These are phyloP conservation scores for Neosilurus mollespiculum DNA, from an alignment of 2,797 vertebrate genomes.

Conservation along the genomic window DNA sequence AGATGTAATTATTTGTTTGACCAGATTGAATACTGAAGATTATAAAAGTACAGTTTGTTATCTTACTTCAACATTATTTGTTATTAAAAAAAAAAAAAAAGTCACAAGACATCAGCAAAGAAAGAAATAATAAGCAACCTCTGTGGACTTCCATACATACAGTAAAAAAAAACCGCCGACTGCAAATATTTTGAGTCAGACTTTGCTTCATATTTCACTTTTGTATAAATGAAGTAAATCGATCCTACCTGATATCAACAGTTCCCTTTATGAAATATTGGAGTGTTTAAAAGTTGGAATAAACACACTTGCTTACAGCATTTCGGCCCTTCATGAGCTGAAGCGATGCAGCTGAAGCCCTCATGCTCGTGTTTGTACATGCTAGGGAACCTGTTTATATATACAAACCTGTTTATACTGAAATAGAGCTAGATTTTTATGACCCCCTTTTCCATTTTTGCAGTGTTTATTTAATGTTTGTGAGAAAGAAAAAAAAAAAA, in stretches of 20 bases:
- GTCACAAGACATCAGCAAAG: background rate
- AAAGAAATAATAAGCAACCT: background rate
- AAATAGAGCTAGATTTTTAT: conserved; percentile 45
- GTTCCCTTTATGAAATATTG: conserved; percentile 70
- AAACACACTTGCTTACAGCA: conserved; percentile 14
- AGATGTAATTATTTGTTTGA: background rate
- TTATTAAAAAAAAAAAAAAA: background rate
- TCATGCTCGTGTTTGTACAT: conserved; percentile 50
- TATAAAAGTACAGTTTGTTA: background rate
- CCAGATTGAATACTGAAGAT: background rate
- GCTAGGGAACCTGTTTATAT: conserved; percentile 69
- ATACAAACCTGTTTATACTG: conserved; percentile 74
- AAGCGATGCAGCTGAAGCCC: conserved; percentile 69
- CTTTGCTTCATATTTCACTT: conserved; percentile 30
- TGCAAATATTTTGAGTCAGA: conserved; percentile 73
- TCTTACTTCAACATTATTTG: background rate
- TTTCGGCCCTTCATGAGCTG: conserved; percentile 57
- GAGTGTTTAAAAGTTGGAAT: conserved; percentile 27
- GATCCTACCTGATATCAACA: conserved; percentile 72
- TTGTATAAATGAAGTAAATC: conserved; percentile 60
- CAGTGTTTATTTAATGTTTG: conserved; percentile 23
- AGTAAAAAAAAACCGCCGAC: conserved; percentile 59
- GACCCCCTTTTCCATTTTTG: background rate
- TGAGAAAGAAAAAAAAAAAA: background rate
- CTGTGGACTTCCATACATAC: background rate